A percentile compares a stretch with the other conserved stretches of the same genome.
These are phyloP conservation scores for Apeltes quadracus DNA, from an alignment of 2,113 vertebrate genomes.

Conservation along the genomic window DNA sequence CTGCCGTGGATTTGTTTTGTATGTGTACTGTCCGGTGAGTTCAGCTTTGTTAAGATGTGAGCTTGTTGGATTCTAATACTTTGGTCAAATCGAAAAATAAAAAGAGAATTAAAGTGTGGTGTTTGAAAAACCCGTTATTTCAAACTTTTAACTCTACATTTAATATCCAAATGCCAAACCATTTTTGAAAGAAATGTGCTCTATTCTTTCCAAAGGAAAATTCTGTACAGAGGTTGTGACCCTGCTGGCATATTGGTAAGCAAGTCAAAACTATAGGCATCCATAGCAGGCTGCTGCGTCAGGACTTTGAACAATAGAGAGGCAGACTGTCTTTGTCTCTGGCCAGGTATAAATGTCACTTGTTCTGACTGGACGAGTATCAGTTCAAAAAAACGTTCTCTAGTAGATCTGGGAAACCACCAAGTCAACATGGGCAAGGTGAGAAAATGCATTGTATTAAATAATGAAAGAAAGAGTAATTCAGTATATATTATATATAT, in stretches of 20 bases:
- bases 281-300: conserved; percentile 63
- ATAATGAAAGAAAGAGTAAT: not conserved
- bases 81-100: not conserved
- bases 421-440: conserved; percentile 68
- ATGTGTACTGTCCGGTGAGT: not conserved
- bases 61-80: not conserved
- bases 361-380: conserved; percentile 48
- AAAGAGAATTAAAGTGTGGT: not conserved
- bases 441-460: not conserved
- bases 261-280: conserved; percentile 61
- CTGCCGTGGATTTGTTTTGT: not conserved
- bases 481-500: not conserved
- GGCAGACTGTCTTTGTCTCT: conserved; percentile 57
- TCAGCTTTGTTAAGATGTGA: not conserved
- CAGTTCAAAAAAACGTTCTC: conserved; percentile 61
- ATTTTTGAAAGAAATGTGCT: not conserved
- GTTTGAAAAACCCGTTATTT: not conserved
- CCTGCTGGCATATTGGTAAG: conserved; percentile 44
- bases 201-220: conserved; percentile 40
- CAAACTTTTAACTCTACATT: not conserved
- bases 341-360: conserved; percentile 71
- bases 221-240: conserved; percentile 43
- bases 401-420: conserved; percentile 42
- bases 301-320: conserved; percentile 69
- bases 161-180: not conserved